A percentile compares a stretch with the other conserved stretches of the same genome.
phyloP scores from a whole-genome alignment of 1,140 invertebrate species.

The Anagrus nilaparvatae region DNA sequence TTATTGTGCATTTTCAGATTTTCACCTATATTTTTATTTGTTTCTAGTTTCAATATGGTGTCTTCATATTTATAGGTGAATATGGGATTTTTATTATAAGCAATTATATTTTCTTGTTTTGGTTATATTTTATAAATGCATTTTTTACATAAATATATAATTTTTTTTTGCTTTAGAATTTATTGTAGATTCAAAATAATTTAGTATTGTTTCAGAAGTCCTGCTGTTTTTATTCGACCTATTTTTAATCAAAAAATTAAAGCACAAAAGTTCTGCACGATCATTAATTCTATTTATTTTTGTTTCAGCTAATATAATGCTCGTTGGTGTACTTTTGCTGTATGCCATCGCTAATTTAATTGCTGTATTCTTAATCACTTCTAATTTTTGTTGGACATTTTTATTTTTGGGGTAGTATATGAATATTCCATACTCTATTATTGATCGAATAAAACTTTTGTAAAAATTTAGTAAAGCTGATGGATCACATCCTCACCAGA shows the following conservation, averaged over 20 bases:
- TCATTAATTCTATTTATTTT: slow-evolving; percentile 1
- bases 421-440: slow-evolving; percentile 8
- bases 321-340: slow-evolving; percentile 4
- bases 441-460: slow-evolving; percentile 13
- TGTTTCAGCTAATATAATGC: slow-evolving; percentile 5
- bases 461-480: slow-evolving; percentile 9
- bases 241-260: neutral
- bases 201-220: neutral
- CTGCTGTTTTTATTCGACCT: neutral
- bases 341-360: slow-evolving; percentile 8
- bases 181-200: too few relatives aligned
- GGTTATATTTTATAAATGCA: too few relatives aligned
- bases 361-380: neutral
- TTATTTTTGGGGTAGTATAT: neutral
- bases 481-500: slow-evolving; percentile 13
- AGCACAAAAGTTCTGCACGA: neutral
- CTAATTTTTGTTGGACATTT: neutral
- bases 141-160: too few relatives aligned
- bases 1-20: too few relatives aligned
- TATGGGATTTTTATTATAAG: too few relatives aligned
- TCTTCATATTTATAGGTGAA: too few relatives aligned
- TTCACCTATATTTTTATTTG: too few relatives aligned
- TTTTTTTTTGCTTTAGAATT: too few relatives aligned
- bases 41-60: too few relatives aligned
- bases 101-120: too few relatives aligned